Base-by-base conservation (phyloP, 1,140 invertebrate species). In the Lasioglossum albipes region DNA sequence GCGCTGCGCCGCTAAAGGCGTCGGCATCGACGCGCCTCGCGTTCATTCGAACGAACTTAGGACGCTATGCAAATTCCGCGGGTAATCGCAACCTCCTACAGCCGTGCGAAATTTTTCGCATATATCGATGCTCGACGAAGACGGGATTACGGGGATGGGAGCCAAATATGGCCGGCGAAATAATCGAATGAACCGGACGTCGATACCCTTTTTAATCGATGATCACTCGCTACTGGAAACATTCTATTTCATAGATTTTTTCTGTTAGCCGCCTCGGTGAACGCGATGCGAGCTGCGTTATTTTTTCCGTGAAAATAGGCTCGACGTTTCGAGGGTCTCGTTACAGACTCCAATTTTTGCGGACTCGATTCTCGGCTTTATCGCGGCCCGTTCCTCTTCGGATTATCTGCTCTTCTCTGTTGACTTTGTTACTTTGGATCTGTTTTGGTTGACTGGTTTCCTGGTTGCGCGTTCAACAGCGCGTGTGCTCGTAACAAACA, bases 1-100 rank as follows among this genome's bases (percentile, higher is more conserved):
- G 79, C 79, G 59, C 69, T 61, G 82, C 64, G 84, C 61, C 52
- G 75, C 54, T 84, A 84, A 85, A 74, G 79, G 75, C 61, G 74
- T 45, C 71, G 27, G 64, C 52, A 68, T 75, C 71, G 36, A n/a
- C 64, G 66, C 70, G 76, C 54, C 70, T 57, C 65, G 36, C 57
- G 71, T 71, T 83, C 61, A 64, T 71, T 10, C 31, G 65, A 16
- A 41, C 41, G 67, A n/a, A 20, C 54, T 22, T 69, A 77, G 18
- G 57, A 70, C 18, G 5, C 57, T 49, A 70, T 70, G 42, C 42
- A 62, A 77, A 77, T 77, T 69, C 57, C 57, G 12, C 36, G 54
- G 9, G 57, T 31, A 54, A 65, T 66, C 62, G 57, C 10, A 5
- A 45, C 42, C 42, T 45, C 9, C 42, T 27, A 27, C 27, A 27